Base-by-base conservation (phyloP, 2,113 vertebrate species). In the Pardalotus punctatus region DNA sequence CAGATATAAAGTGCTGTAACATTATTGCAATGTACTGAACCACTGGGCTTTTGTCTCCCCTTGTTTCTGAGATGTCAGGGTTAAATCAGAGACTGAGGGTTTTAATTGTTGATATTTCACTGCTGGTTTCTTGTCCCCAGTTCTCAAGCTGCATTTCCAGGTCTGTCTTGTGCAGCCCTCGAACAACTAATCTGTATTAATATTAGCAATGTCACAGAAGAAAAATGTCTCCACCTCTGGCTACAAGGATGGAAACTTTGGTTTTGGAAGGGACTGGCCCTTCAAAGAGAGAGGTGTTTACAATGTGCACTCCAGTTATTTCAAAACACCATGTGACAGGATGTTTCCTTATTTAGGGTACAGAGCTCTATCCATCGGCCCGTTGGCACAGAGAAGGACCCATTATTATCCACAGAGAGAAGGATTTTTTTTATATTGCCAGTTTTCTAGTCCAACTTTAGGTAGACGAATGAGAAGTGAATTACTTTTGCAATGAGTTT, bases 261-360 rank as follows among this genome's bases (percentile, higher is more conserved):
- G 23, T 60, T 89, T 74, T 47, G 74, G 78, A 79, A 91, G 35
- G 2, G 5, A 69, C n/a, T 35, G 0, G 0, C 5, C 57, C 14
- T 57, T 36, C 50, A 47, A 42, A 69, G n/a, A 33, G 1, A 88
- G 31, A 20, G 83, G 14, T 21, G 9, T 88, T 88, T 88, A 47
- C 43, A 90, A 5, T 33, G 12, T 33, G 21, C 33, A 6, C 19
- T 72, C 28, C 27, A 61, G 73, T 79, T 85, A 81, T 90, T 96
- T 92, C 79, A 90, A 66, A 88, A 88, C 38, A 76, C 16, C 94
- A 96, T 14, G 60, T 95, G 93, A 95, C 93, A 92, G 72, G 56
- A 71, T 56, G 81, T 77, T 90, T 94, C 91, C 83, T 74, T 90
- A 81, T 94, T 93, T 86, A 78, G 56, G 67, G 35, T n/a, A 28